Evolutionary conservation across 2,113 vertebrate genomes (phyloP), one percentile per base, ranked within the genome.

Genomic region (Pelobates fuscus): DNA sequence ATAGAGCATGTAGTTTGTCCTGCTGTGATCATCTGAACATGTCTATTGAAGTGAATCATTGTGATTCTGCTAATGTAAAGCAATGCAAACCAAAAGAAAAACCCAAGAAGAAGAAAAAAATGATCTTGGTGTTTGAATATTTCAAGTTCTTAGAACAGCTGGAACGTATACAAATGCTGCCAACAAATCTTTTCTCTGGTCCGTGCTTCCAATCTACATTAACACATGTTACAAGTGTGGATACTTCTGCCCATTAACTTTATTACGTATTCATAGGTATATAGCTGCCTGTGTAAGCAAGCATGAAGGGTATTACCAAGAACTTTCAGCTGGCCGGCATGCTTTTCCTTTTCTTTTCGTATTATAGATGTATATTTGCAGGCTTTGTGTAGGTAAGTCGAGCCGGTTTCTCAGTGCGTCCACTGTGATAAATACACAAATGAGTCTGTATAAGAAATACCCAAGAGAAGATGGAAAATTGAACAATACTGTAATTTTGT

Each of bases 1-100:
- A 77, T 80, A 86, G 83, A 83, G 82, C 64, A 57, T 84, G 80
- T 75, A 80, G 80, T 77, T 82, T 79, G 79, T 77, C 87, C 43
- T 67, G 77, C 86, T 82, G 81, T 23, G 77, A 80, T 82, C 83
- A 75, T 83, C 83, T 58, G 82, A 77, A 78, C 46, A 68, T 79
- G 81, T 86, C 69, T 73, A 79, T 84, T 84, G 80, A 77, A 58
- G 46, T 80, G 80, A 46, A 69, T 74, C 20, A 2, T 24, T 63
- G 80, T 84, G 70, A 81, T 25, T 63, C 60, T 71, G 76, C 81
- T 77, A 74, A 70, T 23, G 21, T 84, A 81, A 83, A 83, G 70
- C 70, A 81, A 81, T 78, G 77, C 78, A 71, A 77, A 78, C 81
- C 24, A 29, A 49, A 49, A 26, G 54, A 55, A 83, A 80, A 49